These are phyloP conservation scores for Plagodis dolabraria DNA, from an alignment of 2,888 invertebrate species.

Conservation along the genomic window DNA sequence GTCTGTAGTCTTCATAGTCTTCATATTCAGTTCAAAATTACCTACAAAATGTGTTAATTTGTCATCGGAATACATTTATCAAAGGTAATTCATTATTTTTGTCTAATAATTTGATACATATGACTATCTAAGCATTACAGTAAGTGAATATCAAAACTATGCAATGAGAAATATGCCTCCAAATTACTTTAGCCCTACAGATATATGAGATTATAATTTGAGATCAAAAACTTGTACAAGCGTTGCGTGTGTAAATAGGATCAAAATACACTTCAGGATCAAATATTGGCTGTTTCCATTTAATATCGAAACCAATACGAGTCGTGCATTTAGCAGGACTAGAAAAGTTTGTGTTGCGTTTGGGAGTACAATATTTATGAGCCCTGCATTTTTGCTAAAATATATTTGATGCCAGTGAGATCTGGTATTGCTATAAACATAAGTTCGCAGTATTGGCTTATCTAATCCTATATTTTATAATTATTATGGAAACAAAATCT, in stretches of 20 bases:
- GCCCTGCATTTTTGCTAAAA: no score
- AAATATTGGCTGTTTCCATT: slow-evolving; percentile 31
- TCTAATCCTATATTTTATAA: no score
- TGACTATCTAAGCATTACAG: slow-evolving; percentile 29
- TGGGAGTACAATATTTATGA: no score
- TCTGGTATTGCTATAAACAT: no score
- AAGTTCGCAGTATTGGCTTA: no score
- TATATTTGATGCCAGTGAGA: no score
- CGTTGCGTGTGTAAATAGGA: slow-evolving; percentile 50
- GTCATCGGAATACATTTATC: neutral
- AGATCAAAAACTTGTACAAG: slow-evolving; percentile 58
- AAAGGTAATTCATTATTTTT: slow-evolving; percentile 1
- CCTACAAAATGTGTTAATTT: neutral
- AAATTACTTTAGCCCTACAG: slow-evolving; percentile 27
- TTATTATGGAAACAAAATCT: no score
- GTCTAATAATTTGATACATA: slow-evolving; percentile 24
- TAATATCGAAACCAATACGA: no score
- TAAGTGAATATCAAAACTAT: slow-evolving; percentile 40
- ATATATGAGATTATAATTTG: slow-evolving; percentile 29
- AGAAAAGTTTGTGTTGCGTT: no score
- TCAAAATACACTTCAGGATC: slow-evolving; percentile 24
- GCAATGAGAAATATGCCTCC: slow-evolving; percentile 29
- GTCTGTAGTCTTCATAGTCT: neutral
- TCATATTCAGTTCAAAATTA: neutral
- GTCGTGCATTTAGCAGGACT: no score